Evolutionary conservation across 2,113 vertebrate species (phyloP).

Genomic region (Tupaia chinensis): DNA sequence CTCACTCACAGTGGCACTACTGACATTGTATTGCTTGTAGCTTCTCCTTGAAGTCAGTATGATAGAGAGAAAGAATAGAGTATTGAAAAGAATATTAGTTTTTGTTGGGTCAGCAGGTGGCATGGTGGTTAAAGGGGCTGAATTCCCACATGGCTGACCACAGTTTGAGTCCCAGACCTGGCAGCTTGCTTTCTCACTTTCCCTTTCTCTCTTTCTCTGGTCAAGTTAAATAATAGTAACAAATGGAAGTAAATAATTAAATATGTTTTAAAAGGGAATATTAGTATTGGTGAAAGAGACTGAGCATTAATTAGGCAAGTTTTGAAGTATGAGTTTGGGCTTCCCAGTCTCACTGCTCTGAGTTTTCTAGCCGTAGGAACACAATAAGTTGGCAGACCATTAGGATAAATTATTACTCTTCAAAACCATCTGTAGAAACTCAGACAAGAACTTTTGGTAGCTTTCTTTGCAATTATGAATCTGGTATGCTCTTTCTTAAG

Average conservation of each 20-base stretch:
- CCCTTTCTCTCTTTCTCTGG: too few relatives aligned
- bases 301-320: fast-evolving
- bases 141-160: too few relatives aligned
- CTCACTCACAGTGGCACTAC: too few relatives aligned
- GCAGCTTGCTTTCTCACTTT: too few relatives aligned
- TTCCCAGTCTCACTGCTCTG: background rate
- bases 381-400: background rate
- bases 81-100: background rate
- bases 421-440: background rate
- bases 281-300: background rate
- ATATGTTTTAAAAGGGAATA: too few relatives aligned
- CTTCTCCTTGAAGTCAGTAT: background rate
- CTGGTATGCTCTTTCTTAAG: background rate
- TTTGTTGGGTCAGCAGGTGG: too few relatives aligned
- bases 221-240: too few relatives aligned
- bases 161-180: too few relatives aligned
- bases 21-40: background rate
- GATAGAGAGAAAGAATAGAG: background rate
- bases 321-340: background rate
- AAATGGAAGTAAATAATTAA: too few relatives aligned
- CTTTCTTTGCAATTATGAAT: background rate
- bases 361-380: background rate
- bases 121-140: too few relatives aligned
- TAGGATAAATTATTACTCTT: background rate
- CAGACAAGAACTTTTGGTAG: background rate